Percentiles rank a stretch among this genome's conserved stretches.
These are phyloP conservation scores for Temnopleurus reevesii DNA, from an alignment of 53 echinoderm and acorn worm species.

Conservation along the genomic window DNA sequence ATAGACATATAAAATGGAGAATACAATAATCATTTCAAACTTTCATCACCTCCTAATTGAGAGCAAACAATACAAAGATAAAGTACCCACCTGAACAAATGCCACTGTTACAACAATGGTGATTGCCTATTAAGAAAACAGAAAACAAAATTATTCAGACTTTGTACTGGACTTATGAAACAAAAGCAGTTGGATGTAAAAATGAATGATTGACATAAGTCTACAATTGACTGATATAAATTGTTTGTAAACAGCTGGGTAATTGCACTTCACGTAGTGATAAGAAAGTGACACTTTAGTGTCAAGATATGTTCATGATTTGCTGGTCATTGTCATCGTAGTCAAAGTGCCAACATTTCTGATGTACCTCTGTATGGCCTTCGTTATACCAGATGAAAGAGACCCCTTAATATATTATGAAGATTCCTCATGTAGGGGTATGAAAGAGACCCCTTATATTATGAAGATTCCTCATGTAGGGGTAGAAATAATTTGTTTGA, in stretches of 20 bases:
- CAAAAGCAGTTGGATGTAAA: not conserved
- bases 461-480: no score
- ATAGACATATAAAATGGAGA: no score
- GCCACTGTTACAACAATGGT: constrained; percentile 92
- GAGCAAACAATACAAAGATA: not conserved
- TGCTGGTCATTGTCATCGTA: no score
- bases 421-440: no score
- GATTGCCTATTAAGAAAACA: constrained; percentile 74
- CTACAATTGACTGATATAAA: not conserved
- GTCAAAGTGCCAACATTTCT: no score
- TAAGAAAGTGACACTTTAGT: not conserved
- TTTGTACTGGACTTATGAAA: not conserved
- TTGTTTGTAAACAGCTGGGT: not conserved
- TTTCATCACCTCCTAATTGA: not conserved
- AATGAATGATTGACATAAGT: not conserved
- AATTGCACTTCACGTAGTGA: no score
- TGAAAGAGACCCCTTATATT: no score
- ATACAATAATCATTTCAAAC: not conserved
- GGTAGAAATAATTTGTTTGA: no score
- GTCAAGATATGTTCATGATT: no score
- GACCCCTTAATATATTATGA: no score
- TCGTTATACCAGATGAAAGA: no score
- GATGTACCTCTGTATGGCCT: no score
- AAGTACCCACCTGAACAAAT: constrained; percentile 90
- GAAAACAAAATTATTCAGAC: not conserved